Percentiles rank a stretch among this genome's conserved stretches.
These are phyloP conservation scores for Chiroxiphia lanceolata DNA, from an alignment of 2,797 vertebrate species.

Conservation along the genomic window DNA sequence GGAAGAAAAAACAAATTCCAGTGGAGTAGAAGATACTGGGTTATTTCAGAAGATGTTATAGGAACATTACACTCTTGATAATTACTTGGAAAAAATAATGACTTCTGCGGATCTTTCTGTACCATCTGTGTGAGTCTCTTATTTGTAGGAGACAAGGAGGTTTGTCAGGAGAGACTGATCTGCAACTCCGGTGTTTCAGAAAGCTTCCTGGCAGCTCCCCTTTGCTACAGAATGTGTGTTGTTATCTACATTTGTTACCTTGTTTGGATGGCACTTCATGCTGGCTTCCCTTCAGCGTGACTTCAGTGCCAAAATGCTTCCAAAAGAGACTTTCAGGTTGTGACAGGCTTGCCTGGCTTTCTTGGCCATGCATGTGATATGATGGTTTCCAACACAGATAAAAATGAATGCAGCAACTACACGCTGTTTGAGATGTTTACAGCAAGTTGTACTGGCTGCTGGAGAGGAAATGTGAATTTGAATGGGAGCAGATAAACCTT, in stretches of 20 bases:
- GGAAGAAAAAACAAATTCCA: not conserved
- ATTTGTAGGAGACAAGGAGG: not conserved
- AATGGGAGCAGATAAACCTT: not conserved
- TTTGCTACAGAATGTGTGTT: not conserved
- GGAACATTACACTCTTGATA: not conserved
- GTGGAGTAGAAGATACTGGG: not conserved
- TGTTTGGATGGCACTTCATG: not conserved
- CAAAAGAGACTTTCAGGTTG: not conserved
- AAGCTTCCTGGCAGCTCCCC: not conserved
- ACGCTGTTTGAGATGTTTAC: not conserved
- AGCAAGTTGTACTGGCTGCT: not conserved
- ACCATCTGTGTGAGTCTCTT: not conserved
- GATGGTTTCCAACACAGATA: not conserved
- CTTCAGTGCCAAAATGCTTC: not conserved
- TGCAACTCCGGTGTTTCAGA: not conserved
- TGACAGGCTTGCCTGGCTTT: not conserved
- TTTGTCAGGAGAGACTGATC: not conserved
- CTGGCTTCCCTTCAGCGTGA: not conserved
- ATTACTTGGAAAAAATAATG: not conserved
- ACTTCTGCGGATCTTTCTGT: not conserved
- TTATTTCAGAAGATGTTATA: not conserved
- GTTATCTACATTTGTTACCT: not conserved
- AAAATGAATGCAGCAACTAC: not conserved
- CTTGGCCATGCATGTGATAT: not conserved
- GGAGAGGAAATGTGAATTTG: not conserved